Base-by-base conservation (phyloP, 1,140 invertebrate species). In the Lordiphosa clarofinis region DNA sequence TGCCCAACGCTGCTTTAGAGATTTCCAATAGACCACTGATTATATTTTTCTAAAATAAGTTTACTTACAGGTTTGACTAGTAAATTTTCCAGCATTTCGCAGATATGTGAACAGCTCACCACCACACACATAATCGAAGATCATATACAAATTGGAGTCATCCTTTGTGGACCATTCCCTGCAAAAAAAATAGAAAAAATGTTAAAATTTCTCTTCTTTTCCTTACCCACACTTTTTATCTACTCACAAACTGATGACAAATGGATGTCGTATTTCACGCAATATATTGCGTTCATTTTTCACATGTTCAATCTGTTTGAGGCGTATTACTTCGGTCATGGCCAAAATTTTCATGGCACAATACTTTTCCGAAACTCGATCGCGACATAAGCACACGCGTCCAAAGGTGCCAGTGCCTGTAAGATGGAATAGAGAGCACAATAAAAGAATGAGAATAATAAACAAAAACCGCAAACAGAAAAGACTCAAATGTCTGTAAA, bases 101-200 rank as follows among this genome's bases (percentile, higher is more conserved):
- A 99, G 90, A 90, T 99, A 99, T 1, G 97, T 96, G 89, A 99
- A 99, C 4, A 99, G 91, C 90, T 99, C 98, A 6, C 98, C 98
- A 6, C 98, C 98, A 57, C 94, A 94, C 0, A 97, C 95, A 89
- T 97, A 99, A 88, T 99, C 98, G 84, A 99, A 94, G 12, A 99
- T 91, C 97, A 93, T 93, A 90, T 98, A 99, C 10, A 98, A 92
- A 88, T 96, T 96, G 15, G 92, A 92, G 44, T 95, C 92, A 86
- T 98, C 97, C 78, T 96, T 94, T 61, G 94, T 93, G 67, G 94
- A 95, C 96, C 97, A 98, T 64, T 94, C 92, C 90, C 97, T 99
- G 91, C 1, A 49, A n/a, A 3, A 21, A 39, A 15, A 10, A 3
- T 11, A 9, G 0, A 12, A 37, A 6, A 39, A 13, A 13, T 52